Conservation (phyloP, 2,797 vertebrate genomes). For the Hafferia zeledoni region DNA sequence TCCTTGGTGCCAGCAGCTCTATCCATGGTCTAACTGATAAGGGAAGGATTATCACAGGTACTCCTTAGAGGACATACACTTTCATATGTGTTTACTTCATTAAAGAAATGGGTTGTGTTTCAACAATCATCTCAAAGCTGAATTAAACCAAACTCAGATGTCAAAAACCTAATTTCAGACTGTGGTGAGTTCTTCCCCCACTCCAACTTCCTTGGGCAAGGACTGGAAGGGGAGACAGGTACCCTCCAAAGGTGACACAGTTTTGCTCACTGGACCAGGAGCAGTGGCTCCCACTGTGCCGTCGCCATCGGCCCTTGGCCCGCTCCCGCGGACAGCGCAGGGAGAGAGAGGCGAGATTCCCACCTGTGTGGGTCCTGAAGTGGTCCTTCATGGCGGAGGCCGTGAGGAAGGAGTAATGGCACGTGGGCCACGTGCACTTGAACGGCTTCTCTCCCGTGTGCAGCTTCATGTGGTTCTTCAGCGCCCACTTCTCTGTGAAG, state of each 20-base stretch:
- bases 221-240: background rate
- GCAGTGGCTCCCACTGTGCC: background rate
- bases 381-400: conserved; percentile 98
- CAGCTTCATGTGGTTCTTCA: conserved; percentile 99
- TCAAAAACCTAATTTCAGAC: background rate
- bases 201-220: background rate
- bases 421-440: conserved; percentile 94
- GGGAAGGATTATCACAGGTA: background rate
- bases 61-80: background rate
- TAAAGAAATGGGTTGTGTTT: background rate
- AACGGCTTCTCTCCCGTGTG: conserved; percentile 97
- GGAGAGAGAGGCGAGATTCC: background rate
- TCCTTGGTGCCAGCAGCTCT: background rate
- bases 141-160: background rate
- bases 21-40: background rate
- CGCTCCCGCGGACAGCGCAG: fast-evolving
- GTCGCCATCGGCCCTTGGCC: fast-evolving
- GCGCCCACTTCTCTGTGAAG: conserved; percentile 97
- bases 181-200: background rate
- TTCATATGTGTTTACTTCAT: background rate
- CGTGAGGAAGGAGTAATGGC: conserved; percentile 97
- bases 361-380: conserved; percentile 97
- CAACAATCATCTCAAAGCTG: background rate
- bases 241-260: background rate
- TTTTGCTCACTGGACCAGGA: background rate